Base-by-base conservation (phyloP, 2,797 vertebrate species). In the Pseudopleuronectes americanus region DNA sequence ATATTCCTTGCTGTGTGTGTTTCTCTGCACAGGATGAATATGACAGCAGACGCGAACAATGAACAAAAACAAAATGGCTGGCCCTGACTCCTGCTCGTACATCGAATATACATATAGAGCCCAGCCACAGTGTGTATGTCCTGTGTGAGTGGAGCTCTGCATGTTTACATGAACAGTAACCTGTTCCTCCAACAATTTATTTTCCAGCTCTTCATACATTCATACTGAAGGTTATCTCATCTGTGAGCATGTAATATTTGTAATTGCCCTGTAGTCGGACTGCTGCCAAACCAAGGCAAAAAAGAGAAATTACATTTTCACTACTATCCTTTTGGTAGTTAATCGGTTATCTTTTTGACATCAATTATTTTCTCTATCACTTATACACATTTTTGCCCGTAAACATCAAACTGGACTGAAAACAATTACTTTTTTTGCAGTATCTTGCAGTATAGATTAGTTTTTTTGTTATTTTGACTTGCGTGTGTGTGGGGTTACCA, bases 21-120 rank as follows among this genome's bases (percentile, higher is more conserved):
- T 23, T 8, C 2, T 53, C 36, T 21, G 12, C 47, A 53, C 21
- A 2, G 33, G 23, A 74, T 43, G n/a, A 68, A 64, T 8, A 21
- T 1, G 38, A 48, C 60, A 10, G 48, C 66, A 55, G 52, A 79
- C 51, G 47, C 28, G 62, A 68, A 76, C 22, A 33, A 57, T 60
- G 64, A 48, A 65, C 28, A 45, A 26, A 73, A 81, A 76, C 74
- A 86, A 83, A 84, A 86, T 86, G 84, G 79, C 81, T 36, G 64
- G 12, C 61, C 60, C 9, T 24, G 55, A 23, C 53, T 55, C 3
- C 26, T 22, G 64, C 71, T 68, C 33, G 2, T 58, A 49, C 17
- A 26, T 56, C 21, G 23, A 21, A 33, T 49, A 23, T 49, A 68
- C 12, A 3, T 55, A 21, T 16, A 21, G 10, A 48, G 52, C 22